These are phyloP conservation scores for Mus pahari DNA, from an alignment of 2,113 vertebrate species.

Conservation along the genomic window DNA sequence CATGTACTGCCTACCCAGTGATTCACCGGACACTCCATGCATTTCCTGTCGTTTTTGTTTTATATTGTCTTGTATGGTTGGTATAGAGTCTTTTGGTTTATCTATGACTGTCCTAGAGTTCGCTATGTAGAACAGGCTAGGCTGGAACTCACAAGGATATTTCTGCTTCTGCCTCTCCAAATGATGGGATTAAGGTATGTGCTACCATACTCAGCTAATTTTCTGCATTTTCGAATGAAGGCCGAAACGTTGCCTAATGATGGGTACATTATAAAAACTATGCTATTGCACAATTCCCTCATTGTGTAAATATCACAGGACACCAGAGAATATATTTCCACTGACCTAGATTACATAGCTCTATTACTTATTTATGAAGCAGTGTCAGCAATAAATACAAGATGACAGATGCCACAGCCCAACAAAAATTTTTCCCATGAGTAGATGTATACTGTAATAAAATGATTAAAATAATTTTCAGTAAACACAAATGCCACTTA, in stretches of 20 bases:
- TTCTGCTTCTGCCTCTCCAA: neutral
- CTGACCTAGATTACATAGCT: too few species aligned
- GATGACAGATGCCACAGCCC: rapidly evolving
- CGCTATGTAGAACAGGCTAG: rapidly evolving
- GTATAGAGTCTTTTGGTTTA: neutral
- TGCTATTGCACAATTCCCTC: neutral
- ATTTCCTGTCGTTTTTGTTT: neutral
- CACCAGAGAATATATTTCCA: neutral
- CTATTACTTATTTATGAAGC: neutral
- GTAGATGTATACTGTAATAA: neutral
- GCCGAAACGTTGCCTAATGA: neutral
- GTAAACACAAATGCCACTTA: neutral
- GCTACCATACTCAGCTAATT: neutral
- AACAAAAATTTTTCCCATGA: neutral
- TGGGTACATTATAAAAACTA: neutral
- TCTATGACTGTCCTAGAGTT: too few species aligned
- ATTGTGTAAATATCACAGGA: neutral
- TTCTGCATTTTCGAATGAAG: neutral
- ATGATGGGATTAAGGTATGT: neutral
- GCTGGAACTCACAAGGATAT: neutral
- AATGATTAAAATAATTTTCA: neutral
- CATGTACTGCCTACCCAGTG: neutral
- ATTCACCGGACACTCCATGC: neutral
- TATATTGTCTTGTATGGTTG: too few species aligned
- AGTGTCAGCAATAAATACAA: neutral